Percentiles rank a stretch among this genome's conserved stretches.
These are phyloP conservation scores for Trididemnum nubilum DNA, from an alignment of 23 tunicate genomes.

Conservation along the genomic window DNA sequence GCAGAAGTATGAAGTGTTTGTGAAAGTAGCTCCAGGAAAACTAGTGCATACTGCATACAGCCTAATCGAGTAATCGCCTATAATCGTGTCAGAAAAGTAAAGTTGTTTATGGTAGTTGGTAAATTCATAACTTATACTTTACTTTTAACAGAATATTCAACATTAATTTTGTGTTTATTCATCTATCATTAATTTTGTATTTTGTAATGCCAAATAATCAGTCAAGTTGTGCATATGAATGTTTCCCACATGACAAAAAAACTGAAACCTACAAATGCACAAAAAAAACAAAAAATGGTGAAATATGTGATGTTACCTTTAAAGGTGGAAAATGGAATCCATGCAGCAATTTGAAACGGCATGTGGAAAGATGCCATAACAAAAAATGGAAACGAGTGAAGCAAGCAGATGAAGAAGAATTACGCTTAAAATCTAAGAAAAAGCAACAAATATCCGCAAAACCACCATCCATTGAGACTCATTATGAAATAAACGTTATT, in stretches of 20 bases:
- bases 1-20: too few species aligned
- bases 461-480: conserved; percentile 1
- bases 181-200: too few species aligned
- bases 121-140: too few species aligned
- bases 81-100: too few species aligned
- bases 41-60: too few species aligned
- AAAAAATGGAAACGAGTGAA: conserved; percentile 1
- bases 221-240: neutral
- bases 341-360: conserved; percentile 20
- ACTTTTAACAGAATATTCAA: too few species aligned
- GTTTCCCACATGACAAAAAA: conserved; percentile 1
- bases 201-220: too few species aligned
- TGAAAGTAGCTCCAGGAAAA: too few species aligned
- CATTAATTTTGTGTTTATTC: too few species aligned
- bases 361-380: conserved; percentile 7
- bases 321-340: neutral
- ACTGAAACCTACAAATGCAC: conserved; percentile 11
- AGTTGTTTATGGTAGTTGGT: too few species aligned
- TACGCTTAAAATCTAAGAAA: neutral
- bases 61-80: too few species aligned
- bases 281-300: conserved; percentile 2
- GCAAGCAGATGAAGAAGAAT: conserved; percentile 29
- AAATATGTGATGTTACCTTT: neutral
- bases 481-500: neutral
- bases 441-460: neutral